Base-by-base conservation (phyloP, 92 coral and sea anemone genomes). In the Umimayanthus kanabou region DNA sequence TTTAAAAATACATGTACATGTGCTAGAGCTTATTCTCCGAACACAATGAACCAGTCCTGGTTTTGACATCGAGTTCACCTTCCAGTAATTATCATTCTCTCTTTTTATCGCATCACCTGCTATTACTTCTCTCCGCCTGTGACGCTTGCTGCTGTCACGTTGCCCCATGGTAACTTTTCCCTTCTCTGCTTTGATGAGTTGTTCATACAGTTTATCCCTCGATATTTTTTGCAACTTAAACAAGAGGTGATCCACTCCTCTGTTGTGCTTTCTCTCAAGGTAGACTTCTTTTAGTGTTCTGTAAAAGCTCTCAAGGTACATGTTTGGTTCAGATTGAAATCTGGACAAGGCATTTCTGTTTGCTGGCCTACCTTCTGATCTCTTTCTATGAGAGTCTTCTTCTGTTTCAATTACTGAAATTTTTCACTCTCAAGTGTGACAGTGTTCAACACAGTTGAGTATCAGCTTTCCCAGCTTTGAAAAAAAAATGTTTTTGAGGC, bases 141-240 rank as follows among this genome's bases (percentile, higher is more conserved):
- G 87, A 45, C 82, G 39, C 70, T 90, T 90, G 28, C 55, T 85
- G 30, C 77, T 90, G 39, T 90, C 89, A 0, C 79, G 65, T 90
- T 79, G 86, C 58, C 82, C 70, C 47, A 64, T 70, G 5, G 86
- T 86, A 33, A 8, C 30, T 80, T 90, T 86, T 22, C 79, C 87
- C 78, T 90, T 90, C 82, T 90, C 87, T 7, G 92, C 92, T 86
- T 86, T 90, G 65, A 90, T 86, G 23, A 71, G 82, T 61, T 90
- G 92, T 53, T 90, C 90, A 30, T 5, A 73, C 13, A 89, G 80
- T 76, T 90, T 86, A 13, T 90, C 89, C 16, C 87, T 15, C 23
- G 92, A 14, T 18, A 90, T 86, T 57, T 90, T 86, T 9, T 42
- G 87, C 55, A 90, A 64, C 81, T 90, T 90, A 73, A 45, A 86